Conservation (phyloP, 2,797 vertebrate genomes). For the Gobio occitaniae region DNA sequence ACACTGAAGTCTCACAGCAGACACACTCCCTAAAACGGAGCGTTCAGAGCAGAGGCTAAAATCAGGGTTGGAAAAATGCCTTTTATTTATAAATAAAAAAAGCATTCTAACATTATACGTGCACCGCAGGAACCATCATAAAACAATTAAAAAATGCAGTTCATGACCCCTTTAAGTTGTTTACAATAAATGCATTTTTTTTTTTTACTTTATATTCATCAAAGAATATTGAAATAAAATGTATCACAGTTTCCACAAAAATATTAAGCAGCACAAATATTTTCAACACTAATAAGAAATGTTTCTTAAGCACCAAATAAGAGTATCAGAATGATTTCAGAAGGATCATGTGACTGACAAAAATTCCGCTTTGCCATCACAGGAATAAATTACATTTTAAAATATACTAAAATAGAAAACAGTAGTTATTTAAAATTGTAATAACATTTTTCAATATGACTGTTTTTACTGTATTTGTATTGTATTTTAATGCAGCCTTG, state of each 20-base stretch:
- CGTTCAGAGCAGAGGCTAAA: no score
- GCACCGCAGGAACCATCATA: no score
- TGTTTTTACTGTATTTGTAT: neutral
- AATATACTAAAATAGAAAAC: neutral
- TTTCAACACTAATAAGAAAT: neutral
- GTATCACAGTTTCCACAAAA: neutral
- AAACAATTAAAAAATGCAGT: no score
- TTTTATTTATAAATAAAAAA: no score
- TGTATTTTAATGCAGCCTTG: neutral
- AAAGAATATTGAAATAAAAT: slow-evolving; percentile 2
- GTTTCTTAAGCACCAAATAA: neutral
- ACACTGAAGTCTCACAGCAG: no score
- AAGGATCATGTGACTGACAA: neutral
- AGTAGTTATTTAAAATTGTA: neutral
- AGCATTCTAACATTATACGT: no score
- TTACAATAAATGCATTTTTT: neutral
- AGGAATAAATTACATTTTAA: neutral
- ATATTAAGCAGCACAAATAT: neutral
- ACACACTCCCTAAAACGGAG: no score
- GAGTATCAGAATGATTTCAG: neutral
- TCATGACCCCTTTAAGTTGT: neutral
- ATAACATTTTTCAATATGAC: neutral
- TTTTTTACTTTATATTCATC: neutral
- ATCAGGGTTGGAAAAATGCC: no score
- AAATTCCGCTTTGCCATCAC: neutral